Conservation (phyloP, 2,797 vertebrate species). For the Macropodus opercularis region DNA sequence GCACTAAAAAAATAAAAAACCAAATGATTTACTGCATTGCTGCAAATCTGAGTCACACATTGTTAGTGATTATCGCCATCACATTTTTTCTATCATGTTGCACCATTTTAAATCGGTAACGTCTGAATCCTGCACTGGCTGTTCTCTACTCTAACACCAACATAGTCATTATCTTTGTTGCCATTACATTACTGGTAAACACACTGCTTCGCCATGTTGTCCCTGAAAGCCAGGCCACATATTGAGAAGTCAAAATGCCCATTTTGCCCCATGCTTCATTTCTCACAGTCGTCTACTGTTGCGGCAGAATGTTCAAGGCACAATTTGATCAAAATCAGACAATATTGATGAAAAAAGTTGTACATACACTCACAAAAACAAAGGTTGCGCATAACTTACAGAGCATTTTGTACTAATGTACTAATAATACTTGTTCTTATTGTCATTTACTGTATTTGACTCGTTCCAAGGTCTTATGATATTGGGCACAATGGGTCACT, state of each 20-base stretch:
- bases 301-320: neutral
- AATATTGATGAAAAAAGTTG: neutral
- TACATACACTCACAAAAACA: too few species aligned
- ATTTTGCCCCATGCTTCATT: too few species aligned
- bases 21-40: neutral
- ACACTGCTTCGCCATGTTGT: neutral
- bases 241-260: neutral
- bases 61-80: neutral
- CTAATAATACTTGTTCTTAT: too few species aligned
- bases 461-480: neutral
- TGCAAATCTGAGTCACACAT: neutral
- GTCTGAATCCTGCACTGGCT: neutral
- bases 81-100: neutral
- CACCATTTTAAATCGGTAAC: neutral
- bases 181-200: conserved; percentile 18
- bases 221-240: neutral
- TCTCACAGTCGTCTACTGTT: neutral
- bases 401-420: too few species aligned
- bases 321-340: neutral
- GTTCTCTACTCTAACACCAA: neutral
- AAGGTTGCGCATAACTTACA: too few species aligned
- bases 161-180: conserved; percentile 12
- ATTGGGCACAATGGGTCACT: neutral
- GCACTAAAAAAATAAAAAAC: neutral
- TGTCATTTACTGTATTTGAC: neutral